These are phyloP conservation scores for Belgica antarctica DNA, from an alignment of 2,888 invertebrate genomes.

Conservation along the genomic window DNA sequence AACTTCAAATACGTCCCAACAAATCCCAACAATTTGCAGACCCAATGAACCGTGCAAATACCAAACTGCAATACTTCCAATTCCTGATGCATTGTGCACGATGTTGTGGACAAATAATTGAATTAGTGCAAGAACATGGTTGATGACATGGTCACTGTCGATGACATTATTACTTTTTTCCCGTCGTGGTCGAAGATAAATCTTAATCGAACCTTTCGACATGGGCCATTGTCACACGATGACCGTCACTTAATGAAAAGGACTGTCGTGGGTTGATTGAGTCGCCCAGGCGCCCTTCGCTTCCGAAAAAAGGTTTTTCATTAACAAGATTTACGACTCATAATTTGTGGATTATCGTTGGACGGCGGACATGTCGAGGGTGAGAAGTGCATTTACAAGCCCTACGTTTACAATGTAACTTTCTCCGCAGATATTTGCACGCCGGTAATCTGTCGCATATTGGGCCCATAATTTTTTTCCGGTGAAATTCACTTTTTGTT, in stretches of 20 bases:
- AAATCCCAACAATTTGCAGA: too few species aligned
- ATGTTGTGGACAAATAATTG: conserved; percentile 38
- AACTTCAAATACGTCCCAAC: too few species aligned
- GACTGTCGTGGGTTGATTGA: conserved; percentile 19
- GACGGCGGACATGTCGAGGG: conserved; percentile 23
- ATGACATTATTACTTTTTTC: conserved; percentile 40
- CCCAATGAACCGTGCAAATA: too few species aligned
- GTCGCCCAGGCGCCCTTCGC: too few species aligned
- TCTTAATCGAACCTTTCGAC: not conserved
- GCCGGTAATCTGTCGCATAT: conserved; percentile 34
- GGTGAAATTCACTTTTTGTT: conserved; percentile 37
- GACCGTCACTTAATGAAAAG: conserved; percentile 21
- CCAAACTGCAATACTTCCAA: not conserved
- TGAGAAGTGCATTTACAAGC: not conserved
- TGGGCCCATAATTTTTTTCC: conserved; percentile 39
- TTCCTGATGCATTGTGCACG: conserved; percentile 33
- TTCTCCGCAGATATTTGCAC: conserved; percentile 10
- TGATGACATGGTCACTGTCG: conserved; percentile 38
- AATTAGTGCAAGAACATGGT: conserved; percentile 34
- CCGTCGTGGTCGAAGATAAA: not conserved
- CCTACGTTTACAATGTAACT: not conserved
- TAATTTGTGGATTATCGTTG: conserved; percentile 41
- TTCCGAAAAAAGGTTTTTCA: conserved; percentile 17
- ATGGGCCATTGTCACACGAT: not conserved
- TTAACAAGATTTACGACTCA: conserved; percentile 35